Evolutionary conservation across 2,888 invertebrate species (phyloP).

Genomic region (Lithosia quadra): DNA sequence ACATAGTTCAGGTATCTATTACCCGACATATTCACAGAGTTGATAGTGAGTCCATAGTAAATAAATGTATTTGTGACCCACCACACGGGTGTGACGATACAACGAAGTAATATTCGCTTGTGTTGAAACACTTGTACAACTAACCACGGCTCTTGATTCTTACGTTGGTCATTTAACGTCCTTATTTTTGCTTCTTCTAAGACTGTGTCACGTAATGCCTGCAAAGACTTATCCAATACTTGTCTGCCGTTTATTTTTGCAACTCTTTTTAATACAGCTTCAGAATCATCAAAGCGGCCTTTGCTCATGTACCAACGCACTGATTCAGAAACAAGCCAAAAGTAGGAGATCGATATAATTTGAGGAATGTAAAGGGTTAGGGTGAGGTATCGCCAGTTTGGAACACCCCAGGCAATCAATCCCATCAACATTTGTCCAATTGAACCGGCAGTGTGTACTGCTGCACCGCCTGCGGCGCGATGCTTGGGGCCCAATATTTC

Average conservation of each 20-base stretch:
- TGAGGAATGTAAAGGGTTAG: constrained; percentile 90
- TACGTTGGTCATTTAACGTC: constrained; percentile 14
- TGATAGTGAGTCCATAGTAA: constrained; percentile 89
- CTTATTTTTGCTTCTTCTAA: constrained; percentile 58
- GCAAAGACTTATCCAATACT: constrained; percentile 65
- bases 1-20: constrained; percentile 89
- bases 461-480: constrained; percentile 89
- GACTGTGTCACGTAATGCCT: constrained; percentile 56
- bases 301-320: constrained; percentile 92
- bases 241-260: constrained; percentile 86
- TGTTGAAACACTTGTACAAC: constrained; percentile 63
- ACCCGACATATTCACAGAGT: constrained; percentile 88
- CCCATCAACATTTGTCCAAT: constrained; percentile 90
- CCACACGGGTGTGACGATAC: constrained; percentile 80
- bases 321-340: constrained; percentile 90
- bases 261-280: constrained; percentile 86
- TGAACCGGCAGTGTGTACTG: constrained; percentile 90
- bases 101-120: constrained; percentile 58
- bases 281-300: constrained; percentile 88
- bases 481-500: constrained; percentile 91
- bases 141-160: constrained; percentile 62
- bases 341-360: constrained; percentile 88
- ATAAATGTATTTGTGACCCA: constrained; percentile 90
- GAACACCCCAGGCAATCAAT: constrained; percentile 89
- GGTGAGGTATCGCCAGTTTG: constrained; percentile 90